Conservation (phyloP, 64 coral and sea anemone species). For the Catalaphyllia jardinei region DNA sequence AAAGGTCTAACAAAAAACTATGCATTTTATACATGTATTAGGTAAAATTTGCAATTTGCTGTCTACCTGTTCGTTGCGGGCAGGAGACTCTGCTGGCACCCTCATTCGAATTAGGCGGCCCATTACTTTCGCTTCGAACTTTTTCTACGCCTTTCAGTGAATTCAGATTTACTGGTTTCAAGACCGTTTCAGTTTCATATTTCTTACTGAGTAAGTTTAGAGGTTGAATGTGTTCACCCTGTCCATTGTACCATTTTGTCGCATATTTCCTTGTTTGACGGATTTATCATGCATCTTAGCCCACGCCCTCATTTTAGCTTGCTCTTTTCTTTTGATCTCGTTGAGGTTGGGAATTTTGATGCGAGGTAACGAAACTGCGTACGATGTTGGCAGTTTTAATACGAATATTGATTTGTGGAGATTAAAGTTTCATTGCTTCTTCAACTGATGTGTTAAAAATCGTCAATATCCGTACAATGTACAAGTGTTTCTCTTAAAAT, state of each 20-base stretch:
- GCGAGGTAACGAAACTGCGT: no score
- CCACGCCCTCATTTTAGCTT: conserved; percentile 32
- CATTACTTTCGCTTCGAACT: no score
- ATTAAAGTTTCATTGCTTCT: background rate
- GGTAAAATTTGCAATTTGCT: no score
- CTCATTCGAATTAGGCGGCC: background rate
- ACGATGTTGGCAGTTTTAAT: no score
- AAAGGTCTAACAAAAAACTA: no score
- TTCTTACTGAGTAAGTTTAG: no score
- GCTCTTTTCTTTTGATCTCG: conserved; percentile 18
- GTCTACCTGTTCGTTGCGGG: background rate
- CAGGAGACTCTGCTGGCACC: conserved; percentile 10
- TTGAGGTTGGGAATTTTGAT: background rate
- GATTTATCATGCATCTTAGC: conserved; percentile 40
- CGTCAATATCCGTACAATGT: conserved; percentile 32
- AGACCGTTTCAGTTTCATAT: background rate
- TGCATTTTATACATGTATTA: no score
- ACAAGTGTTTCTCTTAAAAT: conserved; percentile 36
- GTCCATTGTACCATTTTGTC: conserved; percentile 44
- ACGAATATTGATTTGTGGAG: no score
- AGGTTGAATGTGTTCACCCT: background rate
- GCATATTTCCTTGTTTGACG: conserved; percentile 40
- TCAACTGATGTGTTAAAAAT: conserved; percentile 31
- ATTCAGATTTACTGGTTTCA: conserved; percentile 10
- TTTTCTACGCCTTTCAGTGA: no score